phyloP scores from a whole-genome alignment of 2,888 invertebrate species.

The Mesorhabditis sp. region DNA sequence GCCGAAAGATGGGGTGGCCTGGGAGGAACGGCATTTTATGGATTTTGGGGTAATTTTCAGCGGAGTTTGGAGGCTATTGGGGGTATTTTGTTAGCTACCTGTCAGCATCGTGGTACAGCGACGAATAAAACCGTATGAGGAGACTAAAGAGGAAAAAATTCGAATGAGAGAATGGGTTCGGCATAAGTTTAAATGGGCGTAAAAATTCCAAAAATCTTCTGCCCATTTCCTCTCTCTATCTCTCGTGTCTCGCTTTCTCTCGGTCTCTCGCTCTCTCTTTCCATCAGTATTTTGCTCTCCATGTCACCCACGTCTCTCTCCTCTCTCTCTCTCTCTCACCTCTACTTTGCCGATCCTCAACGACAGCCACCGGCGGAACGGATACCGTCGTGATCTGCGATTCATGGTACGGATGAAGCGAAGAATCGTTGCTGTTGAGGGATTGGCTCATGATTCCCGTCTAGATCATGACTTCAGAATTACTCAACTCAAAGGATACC shows the following conservation, averaged over 20 bases:
- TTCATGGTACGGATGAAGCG: background rate
- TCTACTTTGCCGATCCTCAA: background rate
- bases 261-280: no score
- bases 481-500: background rate
- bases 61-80: background rate
- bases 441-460: background rate
- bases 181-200: background rate
- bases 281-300: no score
- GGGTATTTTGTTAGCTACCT: background rate
- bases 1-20: slow-evolving; percentile 3
- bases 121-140: slow-evolving; percentile 5
- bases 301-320: no score
- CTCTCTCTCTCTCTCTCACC: background rate
- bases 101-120: background rate
- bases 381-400: background rate
- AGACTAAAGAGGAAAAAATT: background rate
- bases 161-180: background rate
- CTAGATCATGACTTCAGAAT: background rate
- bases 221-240: no score
- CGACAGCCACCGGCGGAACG: background rate
- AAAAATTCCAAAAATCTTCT: no score
- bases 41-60: background rate
- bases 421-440: background rate
- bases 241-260: no score
- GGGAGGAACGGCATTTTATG: background rate